Conservation (phyloP, 2,888 invertebrate species). For the Agonopterix alstromeriana region DNA sequence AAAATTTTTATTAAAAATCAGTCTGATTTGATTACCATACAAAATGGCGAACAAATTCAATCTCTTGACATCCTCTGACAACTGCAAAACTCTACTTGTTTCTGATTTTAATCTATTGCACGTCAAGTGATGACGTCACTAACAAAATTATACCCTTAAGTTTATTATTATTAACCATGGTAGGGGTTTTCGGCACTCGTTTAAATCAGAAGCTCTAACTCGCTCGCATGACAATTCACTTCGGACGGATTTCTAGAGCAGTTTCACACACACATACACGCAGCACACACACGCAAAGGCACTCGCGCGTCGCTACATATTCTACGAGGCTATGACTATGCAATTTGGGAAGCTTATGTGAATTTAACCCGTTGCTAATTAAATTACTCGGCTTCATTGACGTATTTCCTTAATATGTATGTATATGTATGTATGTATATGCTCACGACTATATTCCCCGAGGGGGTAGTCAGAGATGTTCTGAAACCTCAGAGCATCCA, state of each 20-base stretch:
- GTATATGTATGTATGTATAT: too few relatives aligned
- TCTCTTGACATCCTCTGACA: too few relatives aligned
- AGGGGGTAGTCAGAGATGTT: too few relatives aligned
- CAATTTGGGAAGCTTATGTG: constrained; percentile 13
- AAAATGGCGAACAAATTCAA: too few relatives aligned
- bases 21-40: too few relatives aligned
- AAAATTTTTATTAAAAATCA: too few relatives aligned
- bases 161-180: background rate
- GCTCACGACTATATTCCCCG: too few relatives aligned
- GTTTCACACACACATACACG: constrained; percentile 8
- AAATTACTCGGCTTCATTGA: constrained; percentile 3
- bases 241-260: constrained; percentile 22
- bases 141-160: too few relatives aligned
- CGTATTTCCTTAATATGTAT: background rate
- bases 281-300: background rate
- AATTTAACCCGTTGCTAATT: constrained; percentile 13
- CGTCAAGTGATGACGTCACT: too few relatives aligned
- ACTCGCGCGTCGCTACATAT: background rate
- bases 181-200: background rate
- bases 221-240: constrained; percentile 26
- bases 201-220: constrained; percentile 12
- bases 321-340: constrained; percentile 5
- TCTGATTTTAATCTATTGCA: too few relatives aligned
- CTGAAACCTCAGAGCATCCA: too few relatives aligned
- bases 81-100: too few relatives aligned